These are phyloP conservation scores for Anabacerthia variegaticeps DNA, from an alignment of 2,797 vertebrate species.

Conservation along the genomic window DNA sequence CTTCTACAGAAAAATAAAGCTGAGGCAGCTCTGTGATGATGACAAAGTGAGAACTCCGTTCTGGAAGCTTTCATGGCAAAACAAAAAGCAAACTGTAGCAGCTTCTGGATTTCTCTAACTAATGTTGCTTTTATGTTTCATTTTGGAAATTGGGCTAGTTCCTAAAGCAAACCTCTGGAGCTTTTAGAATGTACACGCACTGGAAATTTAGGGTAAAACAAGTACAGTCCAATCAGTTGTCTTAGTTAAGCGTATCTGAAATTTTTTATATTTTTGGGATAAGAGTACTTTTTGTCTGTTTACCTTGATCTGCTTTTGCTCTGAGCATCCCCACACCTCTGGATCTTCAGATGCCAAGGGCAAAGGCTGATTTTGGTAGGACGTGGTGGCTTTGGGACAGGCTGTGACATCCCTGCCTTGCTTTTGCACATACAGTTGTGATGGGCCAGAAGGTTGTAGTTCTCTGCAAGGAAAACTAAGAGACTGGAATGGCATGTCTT, in stretches of 20 bases:
- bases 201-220: not conserved
- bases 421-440: not conserved
- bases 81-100: not conserved
- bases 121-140: not conserved
- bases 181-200: not conserved
- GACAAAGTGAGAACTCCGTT: not conserved
- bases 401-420: not conserved
- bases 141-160: not conserved
- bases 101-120: not conserved
- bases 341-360: not conserved
- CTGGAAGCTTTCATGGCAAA: not conserved
- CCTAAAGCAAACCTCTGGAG: not conserved
- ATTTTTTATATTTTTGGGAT: not conserved
- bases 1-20: not conserved
- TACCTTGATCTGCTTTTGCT: not conserved
- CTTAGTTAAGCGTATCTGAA: not conserved
- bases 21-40: not conserved
- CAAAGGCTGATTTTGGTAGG: not conserved
- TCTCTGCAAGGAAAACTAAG: not conserved
- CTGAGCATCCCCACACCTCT: not conserved
- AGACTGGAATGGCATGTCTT: not conserved
- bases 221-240: not conserved
- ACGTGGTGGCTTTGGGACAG: not conserved
- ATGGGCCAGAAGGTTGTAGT: not conserved
- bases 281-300: not conserved